Evolutionary conservation across 2,888 invertebrate species (phyloP).

Genomic region (Meghimatium bilineatum): DNA sequence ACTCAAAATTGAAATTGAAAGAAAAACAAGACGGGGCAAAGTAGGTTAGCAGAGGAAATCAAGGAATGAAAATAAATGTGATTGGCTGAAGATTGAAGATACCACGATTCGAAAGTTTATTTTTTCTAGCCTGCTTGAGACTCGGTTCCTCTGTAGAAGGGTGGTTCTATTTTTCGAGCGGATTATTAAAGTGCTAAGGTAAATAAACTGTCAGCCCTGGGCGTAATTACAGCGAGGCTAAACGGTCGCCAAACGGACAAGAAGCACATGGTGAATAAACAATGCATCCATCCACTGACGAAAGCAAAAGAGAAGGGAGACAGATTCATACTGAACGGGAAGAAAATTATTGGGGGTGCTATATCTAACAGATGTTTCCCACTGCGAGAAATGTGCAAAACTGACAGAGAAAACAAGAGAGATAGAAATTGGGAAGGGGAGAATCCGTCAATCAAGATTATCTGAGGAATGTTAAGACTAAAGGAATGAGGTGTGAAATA

Average conservation of each 20-base stretch:
- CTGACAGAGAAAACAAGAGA: neutral
- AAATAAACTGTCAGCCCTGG: slow-evolving; percentile 43
- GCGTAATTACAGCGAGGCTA: slow-evolving; percentile 41
- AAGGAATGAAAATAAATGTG: slow-evolving; percentile 34
- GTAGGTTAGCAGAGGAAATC: slow-evolving; percentile 28
- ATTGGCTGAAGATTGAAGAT: slow-evolving; percentile 38
- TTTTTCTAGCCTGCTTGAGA: slow-evolving; percentile 12
- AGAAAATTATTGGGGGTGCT: neutral
- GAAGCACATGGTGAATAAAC: slow-evolving; percentile 43
- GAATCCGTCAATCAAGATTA: slow-evolving; percentile 15
- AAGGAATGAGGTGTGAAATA: neutral
- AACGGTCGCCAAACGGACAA: slow-evolving; percentile 37
- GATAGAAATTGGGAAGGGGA: neutral
- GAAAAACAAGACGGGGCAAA: slow-evolving; percentile 27
- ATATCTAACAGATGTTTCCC: slow-evolving; percentile 17
- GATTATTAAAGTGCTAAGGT: slow-evolving; percentile 43
- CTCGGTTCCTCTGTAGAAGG: slow-evolving; percentile 2
- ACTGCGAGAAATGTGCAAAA: neutral
- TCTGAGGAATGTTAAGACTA: neutral
- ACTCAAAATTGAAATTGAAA: slow-evolving; percentile 37
- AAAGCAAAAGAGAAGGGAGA: neutral
- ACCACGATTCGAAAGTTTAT: slow-evolving; percentile 25
- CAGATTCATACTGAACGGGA: neutral
- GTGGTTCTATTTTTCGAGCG: slow-evolving; percentile 43
- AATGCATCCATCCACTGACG: slow-evolving; percentile 15